These are phyloP conservation scores for Tiphia femorata DNA, from an alignment of 2,888 invertebrate genomes.

Conservation along the genomic window DNA sequence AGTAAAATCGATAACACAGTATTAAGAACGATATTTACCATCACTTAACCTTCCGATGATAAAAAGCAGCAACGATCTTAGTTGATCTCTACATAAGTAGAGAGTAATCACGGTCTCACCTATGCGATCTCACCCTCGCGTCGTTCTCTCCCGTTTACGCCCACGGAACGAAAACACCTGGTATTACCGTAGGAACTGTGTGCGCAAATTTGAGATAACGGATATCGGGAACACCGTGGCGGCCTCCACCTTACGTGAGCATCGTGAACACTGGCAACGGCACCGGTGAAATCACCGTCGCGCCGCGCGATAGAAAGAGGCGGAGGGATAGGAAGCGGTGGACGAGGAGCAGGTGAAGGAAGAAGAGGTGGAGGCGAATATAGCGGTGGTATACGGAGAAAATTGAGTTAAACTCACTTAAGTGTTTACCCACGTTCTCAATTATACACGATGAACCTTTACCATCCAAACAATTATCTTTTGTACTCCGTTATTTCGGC, in stretches of 20 bases:
- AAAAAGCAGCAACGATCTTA: too few relatives aligned
- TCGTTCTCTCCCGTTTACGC: too few relatives aligned
- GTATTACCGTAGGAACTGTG: not conserved
- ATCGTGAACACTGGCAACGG: constrained; percentile 46
- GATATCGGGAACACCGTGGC: constrained; percentile 14
- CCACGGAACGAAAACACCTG: too few relatives aligned
- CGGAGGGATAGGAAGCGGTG: not conserved
- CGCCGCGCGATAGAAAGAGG: constrained; percentile 33
- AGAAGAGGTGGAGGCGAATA: too few relatives aligned
- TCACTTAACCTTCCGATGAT: too few relatives aligned
- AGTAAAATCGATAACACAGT: too few relatives aligned
- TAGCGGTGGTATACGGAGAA: constrained; percentile 42
- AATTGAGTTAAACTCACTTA: constrained; percentile 64
- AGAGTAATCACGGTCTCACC: too few relatives aligned
- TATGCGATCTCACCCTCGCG: too few relatives aligned
- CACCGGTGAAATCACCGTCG: constrained; percentile 25
- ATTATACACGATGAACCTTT: constrained; percentile 63
- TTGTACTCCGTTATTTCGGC: constrained; percentile 52
- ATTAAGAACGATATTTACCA: too few relatives aligned
- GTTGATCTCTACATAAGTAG: too few relatives aligned
- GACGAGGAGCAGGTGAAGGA: too few relatives aligned
- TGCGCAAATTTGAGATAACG: constrained; percentile 32
- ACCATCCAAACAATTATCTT: constrained; percentile 64
- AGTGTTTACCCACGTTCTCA: constrained; percentile 66
- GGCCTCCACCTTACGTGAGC: constrained; percentile 20